Base-by-base conservation (phyloP, 2,888 invertebrate species). In the Dioctria rufipes region DNA sequence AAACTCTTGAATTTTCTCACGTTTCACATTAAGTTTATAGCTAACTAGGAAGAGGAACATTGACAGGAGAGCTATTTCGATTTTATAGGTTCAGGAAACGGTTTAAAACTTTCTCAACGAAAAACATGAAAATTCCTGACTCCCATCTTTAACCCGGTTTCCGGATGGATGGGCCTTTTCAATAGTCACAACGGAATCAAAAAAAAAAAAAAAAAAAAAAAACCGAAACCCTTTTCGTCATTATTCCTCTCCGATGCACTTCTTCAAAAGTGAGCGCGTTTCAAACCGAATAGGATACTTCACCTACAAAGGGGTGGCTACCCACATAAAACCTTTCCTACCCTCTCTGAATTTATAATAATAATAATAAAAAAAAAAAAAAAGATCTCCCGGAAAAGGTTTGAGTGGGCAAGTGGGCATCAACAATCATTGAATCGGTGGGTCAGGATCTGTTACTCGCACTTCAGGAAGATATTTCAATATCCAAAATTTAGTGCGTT, bases 211-310 rank as follows among this genome's bases (percentile, higher is more conserved):
- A 66, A n/a, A 5, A 9, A 51, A 51, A 51, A 51, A 51, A 66
- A 66, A n/a, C 1, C 11, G 43, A 58, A 60, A 73, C 73, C 43
- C 58, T 73, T 73, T 58, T 42, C 73, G 43, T 73, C 73, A 73
- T 73, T 73, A 73, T 73, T 73, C 73, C 73, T 73, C 73, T 73
- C 58, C 39, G 73, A 39, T 73, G 73, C 73, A 73, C 58, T 60
- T 58, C 58, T 13, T 40, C 58, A 73, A 73, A 73, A 43, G 60
- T 58, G 40, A 58, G 51, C 25, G 25, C 25, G 25, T 58, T 58
- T 13, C 5, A 5, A 5, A 11, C 51, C 58, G 25, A 58, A 58
- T 58, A n/a, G 58, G 25, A 3, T 58, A 73, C 73, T 73, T 73
- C 73, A 73, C 73, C 73, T 73, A 58, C 73, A 58, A 42, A 73